Evolutionary conservation across 2,888 invertebrate species (phyloP), one percentile per base, ranked within the genome.

Genomic region (Cantharis nigra): DNA sequence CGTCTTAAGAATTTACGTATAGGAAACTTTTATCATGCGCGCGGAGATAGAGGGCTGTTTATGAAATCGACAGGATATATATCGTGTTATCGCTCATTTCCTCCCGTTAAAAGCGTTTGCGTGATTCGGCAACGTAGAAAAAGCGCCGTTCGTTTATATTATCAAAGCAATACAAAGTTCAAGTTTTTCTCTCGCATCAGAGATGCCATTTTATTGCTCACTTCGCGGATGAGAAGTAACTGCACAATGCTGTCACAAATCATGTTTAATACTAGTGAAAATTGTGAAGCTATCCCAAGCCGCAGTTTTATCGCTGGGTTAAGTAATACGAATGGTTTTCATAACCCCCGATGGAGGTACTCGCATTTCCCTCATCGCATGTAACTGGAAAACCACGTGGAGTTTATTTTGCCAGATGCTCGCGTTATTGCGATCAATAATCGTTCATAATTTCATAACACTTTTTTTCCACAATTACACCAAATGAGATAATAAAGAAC

Each of bases 301-400:
- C 85, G 85, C 85, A 84, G 87, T 89, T 90, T 90, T 90, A 90
- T 90, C 89, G 89, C 87, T 86, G 85, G 86, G 87, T 88, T 90
- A 90, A 90, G 90, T 90, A 90, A 90, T 90, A 90, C 89, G 88
- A 89, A 90, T 90, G 89, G 87, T 85, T 85, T 84, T 85, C 86
- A 85, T 85, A 87, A 85, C 86, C 87, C 65, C 84, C 85, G 83
- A 85, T 85, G 84, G 85, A 84, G 84, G 84, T 83, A 81, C 80
- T 80, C 82, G 78, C 74, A 74, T 75, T 75, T 78, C 81, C 80
- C 80, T 70, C 72, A 79, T 73, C 76, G 79, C 78, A 69, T 79
- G 80, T 80, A 75, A 73, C 75, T 71, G 75, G 70, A 70, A 74
- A 71, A 65, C 74, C 72, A 77, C 71, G 70, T 74, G 77, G 65